phyloP scores from a whole-genome alignment of 2,888 invertebrate genomes.

The Orchestes rusci region DNA sequence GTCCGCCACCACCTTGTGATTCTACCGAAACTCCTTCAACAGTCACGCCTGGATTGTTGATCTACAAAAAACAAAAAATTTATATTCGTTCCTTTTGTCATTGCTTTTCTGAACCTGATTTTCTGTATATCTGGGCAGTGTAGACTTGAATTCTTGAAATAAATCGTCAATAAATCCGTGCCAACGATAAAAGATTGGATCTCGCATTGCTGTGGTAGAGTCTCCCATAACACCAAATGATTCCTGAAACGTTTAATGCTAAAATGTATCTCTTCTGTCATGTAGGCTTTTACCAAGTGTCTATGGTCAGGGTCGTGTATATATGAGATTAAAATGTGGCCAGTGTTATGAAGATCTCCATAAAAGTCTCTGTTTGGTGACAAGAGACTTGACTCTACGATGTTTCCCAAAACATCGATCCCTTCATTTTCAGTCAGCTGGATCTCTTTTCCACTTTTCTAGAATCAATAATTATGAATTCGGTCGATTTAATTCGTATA shows the following conservation, averaged over 20 bases:
- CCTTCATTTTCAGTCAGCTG: conserved; percentile 60
- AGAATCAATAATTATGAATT: too few relatives aligned
- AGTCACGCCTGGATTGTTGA: conserved; percentile 57
- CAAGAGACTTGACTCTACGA: conserved; percentile 65
- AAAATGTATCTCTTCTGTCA: too few relatives aligned
- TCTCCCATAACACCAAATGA: conserved; percentile 78
- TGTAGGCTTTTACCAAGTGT: too few relatives aligned
- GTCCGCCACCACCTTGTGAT: conserved; percentile 45
- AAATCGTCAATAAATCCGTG: conserved; percentile 73
- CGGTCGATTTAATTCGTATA: too few relatives aligned
- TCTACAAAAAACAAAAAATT: too few relatives aligned
- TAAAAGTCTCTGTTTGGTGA: conserved; percentile 64
- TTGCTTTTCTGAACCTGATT: too few relatives aligned
- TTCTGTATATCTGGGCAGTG: conserved; percentile 57
- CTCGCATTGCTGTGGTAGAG: conserved; percentile 77
- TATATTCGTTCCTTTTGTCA: too few relatives aligned
- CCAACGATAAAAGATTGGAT: conserved; percentile 82
- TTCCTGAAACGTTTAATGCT: too few relatives aligned
- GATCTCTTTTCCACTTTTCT: conserved; percentile 53
- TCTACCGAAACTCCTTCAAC: conserved; percentile 52
- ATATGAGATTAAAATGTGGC: conserved; percentile 70
- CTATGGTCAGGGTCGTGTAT: conserved; percentile 75
- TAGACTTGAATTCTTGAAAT: conserved; percentile 68
- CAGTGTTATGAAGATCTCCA: conserved; percentile 77
- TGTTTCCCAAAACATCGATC: conserved; percentile 72